Evolutionary conservation across 2,797 vertebrate genomes (phyloP), one percentile per base, ranked within the genome.

Genomic region (Hypotaenidia philippensis): DNA sequence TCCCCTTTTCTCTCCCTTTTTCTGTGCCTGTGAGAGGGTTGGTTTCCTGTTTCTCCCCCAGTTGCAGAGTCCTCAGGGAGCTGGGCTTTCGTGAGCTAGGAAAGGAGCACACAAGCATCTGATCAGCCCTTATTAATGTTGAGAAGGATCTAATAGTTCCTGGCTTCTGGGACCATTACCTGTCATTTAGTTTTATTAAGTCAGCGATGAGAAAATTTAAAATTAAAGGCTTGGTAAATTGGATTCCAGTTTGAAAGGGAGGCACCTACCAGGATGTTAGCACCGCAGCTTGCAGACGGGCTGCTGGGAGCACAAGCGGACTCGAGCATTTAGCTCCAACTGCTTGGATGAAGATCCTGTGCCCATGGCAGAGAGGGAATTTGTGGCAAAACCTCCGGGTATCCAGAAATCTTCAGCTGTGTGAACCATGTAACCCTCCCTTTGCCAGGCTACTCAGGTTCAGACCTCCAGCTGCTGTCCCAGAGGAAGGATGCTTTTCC

Each of bases 111-210:
- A 55, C 92, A 63, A 85, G 88, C 72, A 0, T 78, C 83, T 90
- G 74, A 94, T 97, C 97, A 94, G 69, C 81, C 80, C 64, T 91
- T 88, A 60, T 96, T 96, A 96, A 82, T 47, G 91, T 97, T 94
- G 90, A 92, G 93, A 91, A 93, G 68, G 90, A 89, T 65, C 84
- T 97, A 96, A 97, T 95, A 64, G 87, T 9, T 78, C 87, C 65
- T 95, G 96, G 94, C 96, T 97, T 95, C 94, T 94, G 91, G 74
- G 94, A 94, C 96, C 95, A 97, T 96, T 97, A 97, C 96, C 96
- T 97, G 96, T 97, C 96, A 96, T 97, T 95, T 90, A 91, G 57
- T 96, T 97, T 97, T 97, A 97, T 97, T 90, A 97, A 96, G 95
- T 63, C 92, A 11, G 57, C 69, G 91, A 93, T 89, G 88, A 96